phyloP scores from a whole-genome alignment of 2,797 vertebrate species.

The Erpetoichthys calabaricus region DNA sequence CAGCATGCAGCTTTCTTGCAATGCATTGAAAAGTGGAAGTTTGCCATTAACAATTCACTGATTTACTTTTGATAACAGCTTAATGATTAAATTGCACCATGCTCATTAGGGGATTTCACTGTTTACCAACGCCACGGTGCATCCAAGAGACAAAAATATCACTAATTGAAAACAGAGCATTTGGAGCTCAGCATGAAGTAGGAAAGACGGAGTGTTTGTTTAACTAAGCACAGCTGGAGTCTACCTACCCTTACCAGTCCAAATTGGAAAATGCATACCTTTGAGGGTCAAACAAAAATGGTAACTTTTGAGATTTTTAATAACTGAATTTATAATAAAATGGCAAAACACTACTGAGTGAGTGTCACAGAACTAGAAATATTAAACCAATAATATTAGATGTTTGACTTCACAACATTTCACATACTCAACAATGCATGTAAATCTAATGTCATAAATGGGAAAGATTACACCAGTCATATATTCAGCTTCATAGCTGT shows the following conservation, averaged over 20 bases:
- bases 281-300: conserved; percentile 2
- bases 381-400: no score
- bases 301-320: no score
- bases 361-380: no score
- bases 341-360: no score
- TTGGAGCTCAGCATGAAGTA: conserved; percentile 12
- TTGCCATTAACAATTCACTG: background rate
- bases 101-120: conserved; percentile 9
- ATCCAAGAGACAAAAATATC: conserved; percentile 15
- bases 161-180: conserved; percentile 15
- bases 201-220: conserved; percentile 11
- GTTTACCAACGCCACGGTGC: conserved; percentile 18
- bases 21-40: background rate
- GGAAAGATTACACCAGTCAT: no score
- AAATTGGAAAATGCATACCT: conserved; percentile 14
- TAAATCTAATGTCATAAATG: no score
- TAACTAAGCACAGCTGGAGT: conserved; percentile 12
- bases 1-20: background rate
- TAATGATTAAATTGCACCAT: conserved; percentile 16
- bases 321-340: no score
- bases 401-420: no score
- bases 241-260: background rate
- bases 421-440: no score
- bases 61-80: conserved; percentile 12
- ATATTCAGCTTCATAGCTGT: no score